Percentiles rank a stretch among this genome's conserved stretches.
These are phyloP conservation scores for Eubasilissa regina DNA, from an alignment of 1,140 invertebrate genomes.

Conservation along the genomic window DNA sequence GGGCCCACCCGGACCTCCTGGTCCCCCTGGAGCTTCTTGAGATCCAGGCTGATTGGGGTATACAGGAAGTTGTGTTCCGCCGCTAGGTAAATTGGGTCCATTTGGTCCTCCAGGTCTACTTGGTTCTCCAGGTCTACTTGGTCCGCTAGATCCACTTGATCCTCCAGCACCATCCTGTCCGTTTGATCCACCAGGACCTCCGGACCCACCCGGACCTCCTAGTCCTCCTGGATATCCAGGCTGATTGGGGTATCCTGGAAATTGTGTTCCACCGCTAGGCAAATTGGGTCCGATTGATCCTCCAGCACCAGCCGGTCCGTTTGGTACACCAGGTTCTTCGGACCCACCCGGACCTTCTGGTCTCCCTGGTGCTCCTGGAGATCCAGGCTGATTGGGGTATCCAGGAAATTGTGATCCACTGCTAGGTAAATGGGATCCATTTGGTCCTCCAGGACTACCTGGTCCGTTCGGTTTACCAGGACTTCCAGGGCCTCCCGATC, in stretches of 20 bases:
- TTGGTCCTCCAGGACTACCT: slow-evolving; percentile 31
- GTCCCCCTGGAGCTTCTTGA: slow-evolving; percentile 38
- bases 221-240: neutral
- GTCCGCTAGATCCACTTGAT: slow-evolving; percentile 33
- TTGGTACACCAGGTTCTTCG: slow-evolving; percentile 34
- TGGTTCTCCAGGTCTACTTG: slow-evolving; percentile 37
- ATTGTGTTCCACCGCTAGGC: slow-evolving; percentile 33
- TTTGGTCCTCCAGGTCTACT: neutral
- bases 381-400: slow-evolving; percentile 40
- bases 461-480: slow-evolving; percentile 43
- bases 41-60: slow-evolving; percentile 40
- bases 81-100: no score
- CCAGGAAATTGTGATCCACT: slow-evolving; percentile 13
- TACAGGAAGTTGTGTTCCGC: slow-evolving; percentile 50
- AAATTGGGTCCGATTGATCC: slow-evolving; percentile 20
- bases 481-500: slow-evolving; percentile 41
- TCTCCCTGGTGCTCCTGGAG: slow-evolving; percentile 13
- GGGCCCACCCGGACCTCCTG: neutral
- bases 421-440: slow-evolving; percentile 2
- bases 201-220: slow-evolving; percentile 24
- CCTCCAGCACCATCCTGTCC: neutral
- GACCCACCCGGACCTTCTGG: slow-evolving; percentile 31
- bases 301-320: slow-evolving; percentile 10
- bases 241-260: neutral
- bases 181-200: neutral